Conservation (phyloP, 2,888 invertebrate genomes). For the Agriopis leucophaearia region DNA sequence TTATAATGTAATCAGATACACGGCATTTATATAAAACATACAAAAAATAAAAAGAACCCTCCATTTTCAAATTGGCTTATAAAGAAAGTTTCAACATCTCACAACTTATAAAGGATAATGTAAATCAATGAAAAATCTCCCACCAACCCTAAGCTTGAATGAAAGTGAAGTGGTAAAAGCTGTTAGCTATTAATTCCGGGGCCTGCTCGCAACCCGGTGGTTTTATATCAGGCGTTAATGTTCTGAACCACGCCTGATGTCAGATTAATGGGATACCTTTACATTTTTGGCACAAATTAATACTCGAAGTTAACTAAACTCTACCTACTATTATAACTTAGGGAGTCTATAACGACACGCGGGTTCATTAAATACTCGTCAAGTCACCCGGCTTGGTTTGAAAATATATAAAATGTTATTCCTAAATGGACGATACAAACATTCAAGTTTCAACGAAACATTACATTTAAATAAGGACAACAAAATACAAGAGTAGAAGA, state of each 20-base stretch:
- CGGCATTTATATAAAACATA: background rate
- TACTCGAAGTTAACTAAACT: conserved; percentile 1
- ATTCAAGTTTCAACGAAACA: too few species aligned
- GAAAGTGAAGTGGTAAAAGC: conserved; percentile 21
- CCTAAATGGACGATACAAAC: too few species aligned
- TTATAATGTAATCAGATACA: too few species aligned
- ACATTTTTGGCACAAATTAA: background rate
- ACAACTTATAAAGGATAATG: conserved; percentile 11
- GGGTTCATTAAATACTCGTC: too few species aligned
- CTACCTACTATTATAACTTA: too few species aligned
- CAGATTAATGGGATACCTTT: conserved; percentile 17
- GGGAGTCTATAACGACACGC: too few species aligned
- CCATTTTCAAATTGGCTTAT: conserved; percentile 1
- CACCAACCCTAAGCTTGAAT: conserved; percentile 8
- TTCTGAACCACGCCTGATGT: conserved; percentile 30
- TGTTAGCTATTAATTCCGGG: conserved; percentile 30
- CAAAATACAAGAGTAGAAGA: too few species aligned
- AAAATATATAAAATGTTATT: too few species aligned
- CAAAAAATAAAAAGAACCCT: background rate
- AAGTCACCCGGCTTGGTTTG: too few species aligned
- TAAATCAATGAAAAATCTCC: conserved; percentile 27
- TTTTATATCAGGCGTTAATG: conserved; percentile 28
- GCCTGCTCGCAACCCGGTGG: conserved; percentile 24
- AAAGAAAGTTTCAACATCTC: conserved; percentile 4
- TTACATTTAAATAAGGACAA: too few species aligned